Evolutionary conservation across 2,113 vertebrate genomes (phyloP), one percentile per base, ranked within the genome.

Genomic region (Hippocampus mohnikei): DNA sequence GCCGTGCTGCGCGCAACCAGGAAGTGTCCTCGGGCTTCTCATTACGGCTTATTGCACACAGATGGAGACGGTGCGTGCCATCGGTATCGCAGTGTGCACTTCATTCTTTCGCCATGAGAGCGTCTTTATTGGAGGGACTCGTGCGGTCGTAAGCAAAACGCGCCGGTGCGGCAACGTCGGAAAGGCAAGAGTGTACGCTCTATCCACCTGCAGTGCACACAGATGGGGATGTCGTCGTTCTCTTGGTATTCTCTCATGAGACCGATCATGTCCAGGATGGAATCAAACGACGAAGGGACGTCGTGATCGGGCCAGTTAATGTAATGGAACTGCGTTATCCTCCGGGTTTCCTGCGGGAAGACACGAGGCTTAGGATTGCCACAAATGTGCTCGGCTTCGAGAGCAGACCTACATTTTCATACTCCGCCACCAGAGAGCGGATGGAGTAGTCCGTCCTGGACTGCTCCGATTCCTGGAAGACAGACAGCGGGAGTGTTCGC

Each of bases 241-340:
- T 95, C 94, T 80, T 99, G 97, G 77, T 95, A 96, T 78, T 96
- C 94, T 81, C 97, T 93, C 97, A 99, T 98, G 70, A 97, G 93
- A 67, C 92, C 94, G 71, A 99, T 99, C 97, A 99, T 98, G 72
- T 98, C 96, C 91, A 99, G 87, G 84, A 99, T 99, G 76, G 97
- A 98, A 91, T 98, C 97, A 79, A 99, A 99, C 0, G 96, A 98
- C 0, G 97, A 97, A 40, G 97, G 97, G 63, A 99, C 97, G 67
- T 99, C 97, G 1, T 99, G 97, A 85, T 99, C 97, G 0, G 97
- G 97, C 97, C 97, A 99, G 90, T 98, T 98, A 63, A 97, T 94
- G 63, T 98, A 99, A 91, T 99, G 97, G 85, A 99, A 99, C 48
- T 99, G 97, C 60, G 95, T 95, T 40, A 98, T 84, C 77, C 94